A percentile compares a stretch with the other conserved stretches of the same genome.
Evolutionary conservation across 2,888 invertebrate genomes (phyloP).

Genomic region (Lumbricus terrestris): DNA sequence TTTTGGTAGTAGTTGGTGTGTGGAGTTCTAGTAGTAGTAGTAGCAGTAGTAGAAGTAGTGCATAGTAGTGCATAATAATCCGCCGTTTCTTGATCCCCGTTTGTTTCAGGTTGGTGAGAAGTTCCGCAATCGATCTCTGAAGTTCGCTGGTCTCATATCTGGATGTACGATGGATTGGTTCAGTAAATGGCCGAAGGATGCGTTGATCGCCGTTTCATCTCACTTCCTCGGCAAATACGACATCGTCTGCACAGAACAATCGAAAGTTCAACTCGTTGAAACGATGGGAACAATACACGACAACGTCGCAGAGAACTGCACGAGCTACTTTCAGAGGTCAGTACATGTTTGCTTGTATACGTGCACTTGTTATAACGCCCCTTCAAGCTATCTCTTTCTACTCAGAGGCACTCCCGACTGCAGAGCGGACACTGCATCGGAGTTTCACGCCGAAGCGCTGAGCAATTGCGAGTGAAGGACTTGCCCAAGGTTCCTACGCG

Average conservation of each 20-base stretch:
- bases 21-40: too few species aligned
- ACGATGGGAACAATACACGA: constrained; percentile 56
- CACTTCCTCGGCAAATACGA: constrained; percentile 52
- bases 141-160: constrained; percentile 58
- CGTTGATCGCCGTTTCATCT: constrained; percentile 53
- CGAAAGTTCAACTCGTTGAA: constrained; percentile 48
- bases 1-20: too few species aligned
- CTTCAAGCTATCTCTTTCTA: too few species aligned
- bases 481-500: too few species aligned
- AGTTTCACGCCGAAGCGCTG: too few species aligned
- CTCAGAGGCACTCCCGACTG: too few species aligned
- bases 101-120: constrained; percentile 35
- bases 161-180: constrained; percentile 60
- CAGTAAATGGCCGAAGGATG: constrained; percentile 55
- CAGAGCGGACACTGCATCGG: too few species aligned
- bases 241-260: constrained; percentile 44
- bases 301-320: constrained; percentile 48
- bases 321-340: constrained; percentile 53
- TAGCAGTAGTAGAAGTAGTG: too few species aligned
- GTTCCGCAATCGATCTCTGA: constrained; percentile 45
- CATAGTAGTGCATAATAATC: constrained; percentile 51
- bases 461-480: too few species aligned
- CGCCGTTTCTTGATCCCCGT: neutral
- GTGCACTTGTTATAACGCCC: too few species aligned
- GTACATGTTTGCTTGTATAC: too few species aligned